Evolutionary conservation across 2,888 invertebrate species (phyloP), one percentile per base, ranked within the genome.

Genomic region (Lacanobia wlatinum): DNA sequence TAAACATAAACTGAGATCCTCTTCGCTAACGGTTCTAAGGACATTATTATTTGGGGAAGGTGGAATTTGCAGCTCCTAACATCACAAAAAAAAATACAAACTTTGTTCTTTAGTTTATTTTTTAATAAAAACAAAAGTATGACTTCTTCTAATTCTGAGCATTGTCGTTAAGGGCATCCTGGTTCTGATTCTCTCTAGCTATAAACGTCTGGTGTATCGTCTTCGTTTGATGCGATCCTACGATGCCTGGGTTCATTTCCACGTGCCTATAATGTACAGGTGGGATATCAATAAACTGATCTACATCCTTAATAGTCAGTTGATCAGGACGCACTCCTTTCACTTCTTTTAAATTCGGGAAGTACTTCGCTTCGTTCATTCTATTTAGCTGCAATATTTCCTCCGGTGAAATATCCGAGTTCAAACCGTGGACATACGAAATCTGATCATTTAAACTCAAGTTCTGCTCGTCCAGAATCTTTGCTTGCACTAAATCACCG

Each of bases 401-500:
- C 14, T 84, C 82, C 4, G 88, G 84, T 0, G 81, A 66, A 40
- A 91, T 77, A n/a, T 90, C 85, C 0, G 87, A 73, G 64, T 90
- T 90, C 46, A 92, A 60, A 46, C 83, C 76, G 18, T 87, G 87
- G 23, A 91, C 70, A 2, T 82, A 59, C 28, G 80, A 83, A 18
- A 90, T 75, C 60, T 90, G 86, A 34, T 90, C 78, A 50, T 88
- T 81, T 14, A 89, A 70, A 63, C 70, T 82, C 62, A 52, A 69
- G 68, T 67, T 86, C 40, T 86, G 84, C 7, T 83, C 84, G 48
- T 87, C 84, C 2, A 92, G 58, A 34, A 94, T 65, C 80, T 91
- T 91, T 3, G 94, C 92, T 68, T 90, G 89, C 5, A 94, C 76
- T 53, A 94, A 87, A 48, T 90, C 86, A 1, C 92, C 93, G 3